Evolutionary conservation across 2,113 vertebrate genomes (phyloP).

Genomic region (Egretta garzetta): DNA sequence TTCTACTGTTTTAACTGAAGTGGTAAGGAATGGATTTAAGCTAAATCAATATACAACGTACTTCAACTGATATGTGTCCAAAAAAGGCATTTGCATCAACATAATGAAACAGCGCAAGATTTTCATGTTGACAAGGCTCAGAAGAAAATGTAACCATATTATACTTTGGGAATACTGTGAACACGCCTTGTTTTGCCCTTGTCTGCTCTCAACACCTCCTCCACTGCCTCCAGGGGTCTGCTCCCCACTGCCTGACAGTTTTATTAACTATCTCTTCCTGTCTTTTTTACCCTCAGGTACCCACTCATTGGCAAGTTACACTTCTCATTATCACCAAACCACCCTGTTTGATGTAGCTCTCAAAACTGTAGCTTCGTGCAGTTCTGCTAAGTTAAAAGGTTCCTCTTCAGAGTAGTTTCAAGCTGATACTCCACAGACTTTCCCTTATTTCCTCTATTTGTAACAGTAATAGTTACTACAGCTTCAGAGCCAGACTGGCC

Average conservation of each 20-base stretch:
- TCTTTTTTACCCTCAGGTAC: conserved; percentile 3
- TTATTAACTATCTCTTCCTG: conserved; percentile 2
- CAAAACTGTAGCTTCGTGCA: background rate
- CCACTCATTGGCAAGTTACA: background rate
- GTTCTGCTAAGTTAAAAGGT: background rate
- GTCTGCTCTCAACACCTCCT: conserved; percentile 23
- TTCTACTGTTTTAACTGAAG: background rate
- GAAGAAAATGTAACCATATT: background rate
- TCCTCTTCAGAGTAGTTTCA: background rate
- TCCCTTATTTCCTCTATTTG: background rate
- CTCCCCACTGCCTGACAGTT: background rate
- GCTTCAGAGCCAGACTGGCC: background rate
- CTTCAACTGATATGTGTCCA: background rate
- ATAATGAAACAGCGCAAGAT: conserved; percentile 4
- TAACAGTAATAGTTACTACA: background rate
- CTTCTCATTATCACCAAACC: background rate
- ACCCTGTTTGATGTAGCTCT: background rate
- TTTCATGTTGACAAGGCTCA: background rate
- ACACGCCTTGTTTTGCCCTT: conserved; percentile 36
- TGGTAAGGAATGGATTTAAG: background rate
- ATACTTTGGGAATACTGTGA: background rate
- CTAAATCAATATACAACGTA: background rate
- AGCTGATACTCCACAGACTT: background rate
- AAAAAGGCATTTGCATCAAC: conserved; percentile 28
- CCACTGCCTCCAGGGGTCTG: conserved; percentile 15